Evolutionary conservation across 2,888 invertebrate genomes (phyloP).

Genomic region (Hoplodrina blanda): DNA sequence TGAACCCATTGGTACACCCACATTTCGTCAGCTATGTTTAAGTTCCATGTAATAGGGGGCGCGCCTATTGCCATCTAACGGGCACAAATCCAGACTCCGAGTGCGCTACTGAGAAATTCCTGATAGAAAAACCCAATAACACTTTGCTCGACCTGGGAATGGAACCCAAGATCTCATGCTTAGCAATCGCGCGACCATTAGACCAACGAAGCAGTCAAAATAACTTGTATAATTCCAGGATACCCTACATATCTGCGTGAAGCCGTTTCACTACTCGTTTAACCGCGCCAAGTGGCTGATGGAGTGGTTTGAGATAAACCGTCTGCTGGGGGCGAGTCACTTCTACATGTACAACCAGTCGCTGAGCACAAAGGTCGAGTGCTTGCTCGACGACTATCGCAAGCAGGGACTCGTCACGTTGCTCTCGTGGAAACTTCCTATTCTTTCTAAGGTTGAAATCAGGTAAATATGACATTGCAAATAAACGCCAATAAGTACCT

Average conservation of each 20-base stretch:
- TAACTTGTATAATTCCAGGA: conserved; percentile 78
- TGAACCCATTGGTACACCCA: too few relatives aligned
- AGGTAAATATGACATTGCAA: conserved; percentile 70
- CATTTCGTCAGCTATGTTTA: too few relatives aligned
- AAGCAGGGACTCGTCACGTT: conserved; percentile 92
- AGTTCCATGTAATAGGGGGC: too few relatives aligned
- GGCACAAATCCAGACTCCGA: too few relatives aligned
- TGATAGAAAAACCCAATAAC: too few relatives aligned
- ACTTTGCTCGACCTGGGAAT: too few relatives aligned
- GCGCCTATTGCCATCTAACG: too few relatives aligned
- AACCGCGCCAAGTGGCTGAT: conserved; percentile 95
- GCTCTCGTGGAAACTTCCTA: conserved; percentile 96
- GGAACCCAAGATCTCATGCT: too few relatives aligned
- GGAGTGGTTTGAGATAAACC: conserved; percentile 97
- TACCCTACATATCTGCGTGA: conserved; percentile 95
- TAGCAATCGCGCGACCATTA: too few relatives aligned
- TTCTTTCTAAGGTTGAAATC: conserved; percentile 97
- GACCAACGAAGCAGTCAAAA: too few relatives aligned
- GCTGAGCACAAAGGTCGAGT: conserved; percentile 94
- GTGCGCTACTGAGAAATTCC: too few relatives aligned
- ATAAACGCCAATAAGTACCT: too few relatives aligned
- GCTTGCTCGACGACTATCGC: conserved; percentile 93
- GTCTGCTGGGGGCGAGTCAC: conserved; percentile 95
- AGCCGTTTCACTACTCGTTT: conserved; percentile 97
- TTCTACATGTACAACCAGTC: conserved; percentile 98